phyloP scores from a whole-genome alignment of 2,113 vertebrate species.

The Saguinus imperator region DNA sequence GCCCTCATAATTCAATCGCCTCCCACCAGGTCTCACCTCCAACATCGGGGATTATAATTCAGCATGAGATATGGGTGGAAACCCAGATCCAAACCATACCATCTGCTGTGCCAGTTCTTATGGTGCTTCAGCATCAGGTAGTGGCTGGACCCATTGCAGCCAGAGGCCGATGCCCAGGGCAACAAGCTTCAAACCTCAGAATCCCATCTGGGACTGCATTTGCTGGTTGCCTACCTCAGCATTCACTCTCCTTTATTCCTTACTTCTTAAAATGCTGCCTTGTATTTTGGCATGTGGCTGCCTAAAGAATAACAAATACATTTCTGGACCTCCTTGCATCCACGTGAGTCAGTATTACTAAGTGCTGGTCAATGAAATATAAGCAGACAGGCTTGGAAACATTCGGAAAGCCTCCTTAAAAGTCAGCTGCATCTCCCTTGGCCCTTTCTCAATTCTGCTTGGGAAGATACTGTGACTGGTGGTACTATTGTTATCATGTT shows the following conservation, averaged over 20 bases:
- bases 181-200: not conserved
- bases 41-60: too few species aligned
- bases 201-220: not conserved
- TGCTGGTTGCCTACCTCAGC: not conserved
- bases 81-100: too few species aligned
- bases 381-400: not conserved
- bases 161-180: not conserved
- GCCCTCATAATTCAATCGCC: too few species aligned
- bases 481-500: not conserved
- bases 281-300: not conserved
- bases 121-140: not conserved
- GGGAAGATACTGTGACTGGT: not conserved
- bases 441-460: not conserved
- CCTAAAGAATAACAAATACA: not conserved
- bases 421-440: not conserved
- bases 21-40: too few species aligned
- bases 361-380: not conserved
- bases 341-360: not conserved
- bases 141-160: not conserved
- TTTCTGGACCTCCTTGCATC: not conserved
- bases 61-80: too few species aligned
- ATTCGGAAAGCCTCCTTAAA: not conserved
- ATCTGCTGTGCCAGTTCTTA: not conserved
- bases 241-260: not conserved
- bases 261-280: not conserved